Evolutionary conservation across 2,888 invertebrate species (phyloP), one percentile per base, ranked within the genome.

Genomic region (Diaphora mendica): DNA sequence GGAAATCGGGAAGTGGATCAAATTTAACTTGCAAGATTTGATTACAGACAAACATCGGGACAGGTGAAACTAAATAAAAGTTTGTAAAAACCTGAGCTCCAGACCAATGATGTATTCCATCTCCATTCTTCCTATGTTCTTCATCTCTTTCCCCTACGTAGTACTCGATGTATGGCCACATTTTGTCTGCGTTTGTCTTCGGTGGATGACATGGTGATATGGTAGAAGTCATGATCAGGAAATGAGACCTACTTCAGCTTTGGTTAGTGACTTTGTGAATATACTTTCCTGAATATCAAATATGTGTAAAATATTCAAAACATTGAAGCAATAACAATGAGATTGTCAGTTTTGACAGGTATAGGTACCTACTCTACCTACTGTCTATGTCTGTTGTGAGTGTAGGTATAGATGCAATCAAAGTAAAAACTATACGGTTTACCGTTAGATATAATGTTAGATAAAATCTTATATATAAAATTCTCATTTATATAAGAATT

Each of bases 101-200:
- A 20, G 88, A 85, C 94, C 94, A 95, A 70, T 91, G 87, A 71
- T 92, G 86, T 64, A 84, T 82, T 2, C 92, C 94, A 0, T 17
- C 17, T 0, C 83, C 84, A 70, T 73, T 68, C 55, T 84, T 84
- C 23, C 82, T 78, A 0, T 83, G 74, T 26, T 91, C 87, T 5
- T 87, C 73, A 81, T 94, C 94, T 79, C 79, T 89, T 7, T 92
- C 85, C n/a, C 95, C 95, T 2, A 84, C n/a, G 67, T 93, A 95
- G 80, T 93, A 93, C 77, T 95, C 90, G 3, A 86, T 68, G 73
- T 93, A 93, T 0, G 85, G 82, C 91, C 91, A 92, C 20, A 68
- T 79, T 70, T 90, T 91, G 0, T 88, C 78, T 2, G 71, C 75
- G 26, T 78, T 84, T 2, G 89, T 89, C 17, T 64, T 71, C 2